Base-by-base conservation (phyloP, 2,113 vertebrate species). In the Panurus biarmicus region DNA sequence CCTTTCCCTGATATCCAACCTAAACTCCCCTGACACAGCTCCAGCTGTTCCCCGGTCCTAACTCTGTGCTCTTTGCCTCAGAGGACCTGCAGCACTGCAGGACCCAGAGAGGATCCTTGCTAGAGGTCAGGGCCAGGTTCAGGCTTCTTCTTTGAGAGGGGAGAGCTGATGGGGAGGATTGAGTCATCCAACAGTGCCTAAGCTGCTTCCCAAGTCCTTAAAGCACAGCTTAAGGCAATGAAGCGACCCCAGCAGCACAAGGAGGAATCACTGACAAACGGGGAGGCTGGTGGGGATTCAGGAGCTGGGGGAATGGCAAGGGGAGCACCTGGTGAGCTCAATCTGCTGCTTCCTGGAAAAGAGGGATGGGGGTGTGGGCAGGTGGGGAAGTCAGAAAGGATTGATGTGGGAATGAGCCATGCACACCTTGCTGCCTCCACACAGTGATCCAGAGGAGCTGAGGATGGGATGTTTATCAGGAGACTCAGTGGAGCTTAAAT, bases 201-300 rank as follows among this genome's bases (percentile, higher is more conserved):
- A 92, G 67, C 80, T 86, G 51, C 35, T 80, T 90, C 57, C 36
- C 11, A n/a, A 51, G 38, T 3, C 23, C n/a, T 79, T 3, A 24
- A 47, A 78, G 36, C 21, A 23, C 40, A 60, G 61, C 14, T 74
- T 47, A 78, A 51, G 40, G 80, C 72, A 35, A 29, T 6, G 69
- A 65, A 71, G 47, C 0, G 0, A 66, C n/a, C 22, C 54, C 45
- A 7, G 4, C 35, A 45, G 47, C 65, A 51, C 0, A 0, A n/a
- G 38, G 65, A 71, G 33, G 74, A 36, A 24, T 62, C 56, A 2
- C 42, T 29, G 60, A 66, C 50, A 31, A 72, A 20, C 19, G 21
- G 40, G 15, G 15, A 13, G 25, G 4, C 47, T 62, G 66, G 8
- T 3, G 47, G 54, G 33, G 10, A 25, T 19, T 12, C 2, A 0